Base-by-base conservation (phyloP, 1,140 invertebrate species). In the Trichonephila clavipes region DNA sequence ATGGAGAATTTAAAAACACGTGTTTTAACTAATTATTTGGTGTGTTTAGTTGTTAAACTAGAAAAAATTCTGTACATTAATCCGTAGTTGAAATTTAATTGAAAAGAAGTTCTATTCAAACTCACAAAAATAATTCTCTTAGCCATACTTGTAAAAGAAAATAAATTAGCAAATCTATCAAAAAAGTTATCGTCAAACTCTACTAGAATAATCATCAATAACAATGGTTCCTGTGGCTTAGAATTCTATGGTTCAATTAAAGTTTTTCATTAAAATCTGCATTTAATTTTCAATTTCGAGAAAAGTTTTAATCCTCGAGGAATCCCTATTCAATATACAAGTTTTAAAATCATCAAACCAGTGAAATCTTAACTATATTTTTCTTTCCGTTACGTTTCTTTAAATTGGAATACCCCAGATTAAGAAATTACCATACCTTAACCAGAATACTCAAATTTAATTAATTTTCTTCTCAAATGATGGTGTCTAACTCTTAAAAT, bases 221-320 rank as follows among this genome's bases (percentile, higher is more conserved):
- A 4, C 64, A 0, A 21, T n/a, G n/a, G 66, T 69, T 6, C 21
- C 2, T 24, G 12, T 21, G 4, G n/a, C n/a, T 10, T 69, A 16
- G 24, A 34, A 34, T 72, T 72, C 28, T 12, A 0, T 16, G 28
- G 28, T 18, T 28, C 5, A 51, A 34, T 28, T 34, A n/a, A n/a
- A n/a, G 64, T 40, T 72, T 72, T 16, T 34, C 16, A n/a, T 28
- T 28, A 82, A 82, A 40, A 82, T 51, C 7, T 4, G 14, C 28
- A 28, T 81, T 81, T 81, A 81, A 81, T 81, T 81, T 83, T 83
- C 16, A 21, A 83, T n/a, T 51, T 58, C 40, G 44, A 58, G 81
- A 83, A 83, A 83, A 58, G 40, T 58, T 83, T 83, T 51, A 83
- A 51, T 24, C 81, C 40, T 83, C 19, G 7, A 28, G 8, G 44